Evolutionary conservation across 2,113 vertebrate species (phyloP), one percentile per base, ranked within the genome.

Genomic region (Pterocles gutturalis): DNA sequence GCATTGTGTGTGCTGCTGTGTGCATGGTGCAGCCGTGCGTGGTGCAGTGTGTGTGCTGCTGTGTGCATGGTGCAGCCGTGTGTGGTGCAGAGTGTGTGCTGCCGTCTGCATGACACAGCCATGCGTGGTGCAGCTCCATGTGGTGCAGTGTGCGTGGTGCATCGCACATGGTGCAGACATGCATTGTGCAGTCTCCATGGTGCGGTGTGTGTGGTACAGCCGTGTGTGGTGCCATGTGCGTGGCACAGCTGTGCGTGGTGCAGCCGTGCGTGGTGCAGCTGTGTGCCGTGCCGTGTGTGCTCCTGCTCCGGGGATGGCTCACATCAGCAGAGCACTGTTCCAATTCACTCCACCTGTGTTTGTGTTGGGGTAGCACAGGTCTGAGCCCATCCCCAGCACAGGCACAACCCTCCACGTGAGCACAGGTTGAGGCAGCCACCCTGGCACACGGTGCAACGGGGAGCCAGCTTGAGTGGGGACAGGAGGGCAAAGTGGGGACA

Each of bases 171-270:
- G 28, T 26, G 11, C 11, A 17, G 17, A 8, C 13, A 3, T 10
- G 28, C 7, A 10, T 38, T 38, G 38, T 38, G 38, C 38, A 38
- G 38, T 38, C 38, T 38, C 38, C 38, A 38, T 5, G 8, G 36
- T 38, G 5, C 33, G 11, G 65, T 6, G 29, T 11, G 5, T 1
- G 7, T 13, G 24, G 41, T 22, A 5, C 55, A 45, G 77, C 41
- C 2, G 0, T 13, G 17, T 7, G 14, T 10, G 29, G 38, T 57
- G 34, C 41, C n/a, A 20, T 14, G 9, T 36, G 20, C 1, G 0
- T 3, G 13, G 45, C 14, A 34, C 51, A 17, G 16, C 46, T 19
- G 22, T 11, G 6, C 1, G 7, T 10, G 31, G 41, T 24, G 5
- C 64, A 51, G 78, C 41, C 2, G 0, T 9, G 13, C 9, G 14